Percentiles rank a stretch among this genome's conserved stretches.
These are phyloP conservation scores for Neodon shergylaensis DNA, from an alignment of 2,113 vertebrate genomes.

Conservation along the genomic window DNA sequence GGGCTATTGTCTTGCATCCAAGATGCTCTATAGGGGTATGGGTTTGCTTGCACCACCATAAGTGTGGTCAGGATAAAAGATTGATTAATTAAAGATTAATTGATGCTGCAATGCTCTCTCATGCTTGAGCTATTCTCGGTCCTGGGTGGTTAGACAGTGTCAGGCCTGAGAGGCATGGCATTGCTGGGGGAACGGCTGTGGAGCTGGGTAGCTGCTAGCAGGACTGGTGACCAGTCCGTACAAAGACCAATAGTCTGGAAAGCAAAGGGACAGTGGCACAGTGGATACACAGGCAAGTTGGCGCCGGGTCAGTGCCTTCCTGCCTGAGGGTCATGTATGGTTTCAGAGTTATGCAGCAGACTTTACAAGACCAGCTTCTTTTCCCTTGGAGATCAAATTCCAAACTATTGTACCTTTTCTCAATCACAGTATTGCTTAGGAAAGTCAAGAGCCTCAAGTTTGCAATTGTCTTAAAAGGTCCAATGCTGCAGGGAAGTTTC, in stretches of 20 bases:
- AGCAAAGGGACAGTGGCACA: neutral
- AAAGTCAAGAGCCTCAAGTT: slow-evolving; percentile 65
- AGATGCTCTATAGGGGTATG: neutral
- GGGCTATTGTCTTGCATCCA: neutral
- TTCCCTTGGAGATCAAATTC: slow-evolving; percentile 57
- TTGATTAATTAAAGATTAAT: too few relatives aligned
- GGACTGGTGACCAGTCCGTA: neutral
- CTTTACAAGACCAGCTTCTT: neutral
- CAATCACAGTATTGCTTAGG: slow-evolving; percentile 81
- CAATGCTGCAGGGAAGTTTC: neutral
- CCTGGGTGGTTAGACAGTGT: neutral
- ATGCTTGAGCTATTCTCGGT: neutral
- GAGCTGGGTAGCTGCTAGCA: neutral
- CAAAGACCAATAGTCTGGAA: neutral
- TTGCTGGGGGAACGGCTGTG: neutral
- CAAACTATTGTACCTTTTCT: slow-evolving; percentile 8
- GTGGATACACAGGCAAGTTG: too few relatives aligned
- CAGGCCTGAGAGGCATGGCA: neutral
- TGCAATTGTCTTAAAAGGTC: slow-evolving; percentile 34
- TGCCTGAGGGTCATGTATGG: neutral
- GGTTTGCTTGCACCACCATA: neutral
- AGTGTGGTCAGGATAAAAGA: neutral
- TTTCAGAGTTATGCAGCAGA: slow-evolving; percentile 12
- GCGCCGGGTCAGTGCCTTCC: neutral
- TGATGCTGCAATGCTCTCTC: neutral